These are phyloP conservation scores for Parascotia fuliginaria DNA, from an alignment of 2,888 invertebrate genomes.

Conservation along the genomic window DNA sequence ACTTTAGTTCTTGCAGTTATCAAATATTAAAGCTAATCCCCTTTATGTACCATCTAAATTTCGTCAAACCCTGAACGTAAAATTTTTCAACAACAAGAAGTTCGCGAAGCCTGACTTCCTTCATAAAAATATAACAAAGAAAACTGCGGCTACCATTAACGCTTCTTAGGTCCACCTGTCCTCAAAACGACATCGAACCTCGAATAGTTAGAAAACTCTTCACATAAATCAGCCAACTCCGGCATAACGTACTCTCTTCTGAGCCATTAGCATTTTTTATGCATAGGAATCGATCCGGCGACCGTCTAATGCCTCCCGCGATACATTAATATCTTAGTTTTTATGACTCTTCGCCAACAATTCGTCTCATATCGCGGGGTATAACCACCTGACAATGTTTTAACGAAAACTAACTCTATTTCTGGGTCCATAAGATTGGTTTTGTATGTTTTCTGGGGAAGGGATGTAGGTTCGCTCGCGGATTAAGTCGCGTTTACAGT, in stretches of 20 bases:
- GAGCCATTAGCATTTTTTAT: conserved; percentile 85
- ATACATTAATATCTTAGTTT: conserved; percentile 87
- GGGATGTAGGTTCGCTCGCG: conserved; percentile 37
- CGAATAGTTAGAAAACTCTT: conserved; percentile 63
- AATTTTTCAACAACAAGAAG: conserved; percentile 1
- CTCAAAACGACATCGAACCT: conserved; percentile 63
- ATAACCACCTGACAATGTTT: conserved; percentile 46
- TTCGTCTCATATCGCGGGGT: conserved; percentile 59
- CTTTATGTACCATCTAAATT: background rate
- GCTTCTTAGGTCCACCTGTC: conserved; percentile 59
- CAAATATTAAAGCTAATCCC: background rate
- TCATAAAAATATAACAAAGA: conserved; percentile 31
- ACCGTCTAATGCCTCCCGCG: conserved; percentile 85
- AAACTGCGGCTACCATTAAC: conserved; percentile 33
- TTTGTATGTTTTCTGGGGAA: conserved; percentile 7
- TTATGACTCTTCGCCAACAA: conserved; percentile 84
- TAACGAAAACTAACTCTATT: conserved; percentile 12
- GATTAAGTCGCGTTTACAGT: conserved; percentile 56
- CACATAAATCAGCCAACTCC: conserved; percentile 79
- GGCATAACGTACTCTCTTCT: conserved; percentile 70
- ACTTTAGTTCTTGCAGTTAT: background rate
- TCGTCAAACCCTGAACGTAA: background rate
- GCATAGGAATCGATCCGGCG: conserved; percentile 84
- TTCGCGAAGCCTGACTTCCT: conserved; percentile 7
- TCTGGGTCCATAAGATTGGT: conserved; percentile 6